phyloP scores from a whole-genome alignment of 2,888 invertebrate genomes.

The Nysson spinosus region DNA sequence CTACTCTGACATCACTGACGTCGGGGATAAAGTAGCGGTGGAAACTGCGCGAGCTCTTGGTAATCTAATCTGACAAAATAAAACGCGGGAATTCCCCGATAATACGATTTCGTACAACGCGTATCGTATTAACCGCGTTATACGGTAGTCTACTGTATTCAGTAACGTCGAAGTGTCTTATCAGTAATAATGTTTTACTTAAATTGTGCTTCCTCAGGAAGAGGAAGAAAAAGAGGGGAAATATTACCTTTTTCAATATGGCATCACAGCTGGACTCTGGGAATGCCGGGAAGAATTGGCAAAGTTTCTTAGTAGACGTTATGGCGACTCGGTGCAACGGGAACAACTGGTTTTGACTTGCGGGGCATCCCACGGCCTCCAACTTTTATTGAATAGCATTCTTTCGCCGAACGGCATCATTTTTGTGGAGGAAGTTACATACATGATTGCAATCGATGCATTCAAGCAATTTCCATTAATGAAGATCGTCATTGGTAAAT shows the following conservation, averaged over 20 bases:
- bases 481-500: conserved; percentile 78
- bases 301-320: conserved; percentile 77
- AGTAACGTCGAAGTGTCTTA: too few relatives aligned
- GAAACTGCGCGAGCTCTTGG: too few relatives aligned
- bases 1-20: too few relatives aligned
- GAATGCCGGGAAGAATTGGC: conserved; percentile 78
- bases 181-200: neutral
- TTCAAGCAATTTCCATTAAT: conserved; percentile 80
- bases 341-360: conserved; percentile 80
- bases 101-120: too few relatives aligned
- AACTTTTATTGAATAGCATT: conserved; percentile 79
- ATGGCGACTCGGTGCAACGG: conserved; percentile 76
- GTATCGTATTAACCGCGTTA: too few relatives aligned
- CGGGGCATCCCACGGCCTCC: conserved; percentile 82
- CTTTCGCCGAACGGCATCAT: conserved; percentile 79
- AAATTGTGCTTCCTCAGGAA: conserved; percentile 58
- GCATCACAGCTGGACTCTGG: conserved; percentile 78
- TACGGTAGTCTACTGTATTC: too few relatives aligned
- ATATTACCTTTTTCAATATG: conserved; percentile 79
- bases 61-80: too few relatives aligned
- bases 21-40: too few relatives aligned
- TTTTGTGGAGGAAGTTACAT: conserved; percentile 83
- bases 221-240: conserved; percentile 72
- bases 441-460: conserved; percentile 81
- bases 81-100: too few relatives aligned